Conservation (phyloP, 2,888 invertebrate genomes). For the Phymatocera aterrima region DNA sequence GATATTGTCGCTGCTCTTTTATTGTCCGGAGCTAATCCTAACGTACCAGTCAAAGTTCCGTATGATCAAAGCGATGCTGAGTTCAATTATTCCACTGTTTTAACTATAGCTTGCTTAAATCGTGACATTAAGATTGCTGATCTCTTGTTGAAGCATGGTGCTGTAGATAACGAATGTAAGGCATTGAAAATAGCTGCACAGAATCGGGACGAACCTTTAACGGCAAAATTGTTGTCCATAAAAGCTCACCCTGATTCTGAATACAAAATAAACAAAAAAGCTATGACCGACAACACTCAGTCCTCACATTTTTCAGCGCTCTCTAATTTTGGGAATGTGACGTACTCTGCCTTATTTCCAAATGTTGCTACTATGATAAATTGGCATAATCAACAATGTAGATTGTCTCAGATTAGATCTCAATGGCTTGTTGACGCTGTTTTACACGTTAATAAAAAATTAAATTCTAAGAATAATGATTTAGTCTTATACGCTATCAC, state of each 20-base stretch:
- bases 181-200: conserved; percentile 87
- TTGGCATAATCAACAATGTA: conserved; percentile 91
- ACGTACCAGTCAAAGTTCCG: conserved; percentile 80
- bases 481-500: conserved; percentile 94
- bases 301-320: conserved; percentile 77
- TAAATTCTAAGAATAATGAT: conserved; percentile 81
- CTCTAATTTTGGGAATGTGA: conserved; percentile 79
- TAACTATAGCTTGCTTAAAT: conserved; percentile 84
- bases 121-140: conserved; percentile 85
- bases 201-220: conserved; percentile 85
- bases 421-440: conserved; percentile 92
- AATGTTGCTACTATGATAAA: conserved; percentile 91
- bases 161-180: conserved; percentile 90
- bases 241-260: conserved; percentile 95
- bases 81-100: conserved; percentile 76
- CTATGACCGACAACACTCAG: conserved; percentile 82
- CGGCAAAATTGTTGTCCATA: conserved; percentile 89
- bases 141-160: conserved; percentile 86
- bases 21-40: conserved; percentile 89
- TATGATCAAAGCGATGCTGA: conserved; percentile 75
- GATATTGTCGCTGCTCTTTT: conserved; percentile 84
- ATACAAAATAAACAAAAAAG: conserved; percentile 93
- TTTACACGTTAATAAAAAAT: conserved; percentile 88
- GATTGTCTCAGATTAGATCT: conserved; percentile 83
- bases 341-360: conserved; percentile 89